Conservation (phyloP, 2,888 invertebrate genomes). For the Latheticus oryzae region DNA sequence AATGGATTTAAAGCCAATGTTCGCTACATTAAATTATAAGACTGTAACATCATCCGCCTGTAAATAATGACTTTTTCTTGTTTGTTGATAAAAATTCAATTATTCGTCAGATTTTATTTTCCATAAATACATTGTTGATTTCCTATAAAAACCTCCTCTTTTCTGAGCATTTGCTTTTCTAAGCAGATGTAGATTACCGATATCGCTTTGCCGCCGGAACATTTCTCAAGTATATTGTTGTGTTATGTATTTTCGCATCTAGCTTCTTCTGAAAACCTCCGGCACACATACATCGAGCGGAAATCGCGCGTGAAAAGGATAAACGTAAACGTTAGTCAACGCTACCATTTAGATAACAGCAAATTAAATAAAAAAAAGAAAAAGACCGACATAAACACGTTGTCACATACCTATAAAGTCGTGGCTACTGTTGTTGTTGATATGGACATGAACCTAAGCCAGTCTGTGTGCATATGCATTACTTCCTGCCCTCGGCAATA, state of each 20-base stretch:
- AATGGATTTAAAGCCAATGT: slow-evolving; percentile 78
- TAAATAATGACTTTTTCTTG: not conserved
- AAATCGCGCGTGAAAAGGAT: slow-evolving; percentile 30
- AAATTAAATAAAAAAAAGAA: slow-evolving; percentile 27
- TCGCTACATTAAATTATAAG: slow-evolving; percentile 50
- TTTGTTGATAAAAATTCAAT: slow-evolving; percentile 6
- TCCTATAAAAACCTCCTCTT: too few species aligned
- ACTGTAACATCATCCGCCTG: slow-evolving; percentile 2
- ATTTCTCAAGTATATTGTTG: slow-evolving; percentile 18
- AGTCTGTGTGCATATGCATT: slow-evolving; percentile 34
- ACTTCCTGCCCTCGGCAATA: slow-evolving; percentile 41
- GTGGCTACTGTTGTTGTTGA: slow-evolving; percentile 5
- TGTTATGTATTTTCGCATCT: slow-evolving; percentile 14
- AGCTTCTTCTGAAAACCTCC: slow-evolving; percentile 4
- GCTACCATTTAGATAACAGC: slow-evolving; percentile 20
- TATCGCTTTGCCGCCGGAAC: slow-evolving; percentile 8
- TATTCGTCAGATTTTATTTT: not conserved
- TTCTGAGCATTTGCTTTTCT: not conserved
- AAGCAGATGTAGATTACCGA: slow-evolving; percentile 23
- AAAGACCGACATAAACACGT: slow-evolving; percentile 4
- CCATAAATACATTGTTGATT: not conserved
- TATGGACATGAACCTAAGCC: slow-evolving; percentile 24
- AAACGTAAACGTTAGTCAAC: slow-evolving; percentile 17
- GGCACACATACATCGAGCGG: slow-evolving; percentile 10
- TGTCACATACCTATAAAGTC: too few species aligned